phyloP scores from a whole-genome alignment of 2,797 vertebrate genomes.

The Chanos chanos region DNA sequence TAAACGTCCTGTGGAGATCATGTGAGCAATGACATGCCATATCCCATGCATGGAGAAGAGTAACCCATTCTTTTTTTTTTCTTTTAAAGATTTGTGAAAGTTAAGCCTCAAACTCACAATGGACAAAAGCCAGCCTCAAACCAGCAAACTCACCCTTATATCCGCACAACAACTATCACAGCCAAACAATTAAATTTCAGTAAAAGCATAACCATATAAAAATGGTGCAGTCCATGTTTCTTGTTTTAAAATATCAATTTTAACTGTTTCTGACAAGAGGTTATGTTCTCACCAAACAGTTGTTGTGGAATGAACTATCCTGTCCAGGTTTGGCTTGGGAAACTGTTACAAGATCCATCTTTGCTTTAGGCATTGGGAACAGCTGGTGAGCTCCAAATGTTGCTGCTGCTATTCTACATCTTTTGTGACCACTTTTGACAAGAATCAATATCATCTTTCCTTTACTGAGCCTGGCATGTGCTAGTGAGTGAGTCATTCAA shows the following conservation, averaged over 20 bases:
- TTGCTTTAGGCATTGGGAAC: slow-evolving; percentile 49
- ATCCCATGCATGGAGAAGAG: too few relatives aligned
- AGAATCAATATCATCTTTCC: slow-evolving; percentile 61
- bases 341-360: slow-evolving; percentile 39
- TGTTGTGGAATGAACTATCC: background rate
- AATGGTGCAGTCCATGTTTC: slow-evolving; percentile 43
- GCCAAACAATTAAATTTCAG: slow-evolving; percentile 32
- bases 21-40: too few relatives aligned
- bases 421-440: slow-evolving; percentile 59
- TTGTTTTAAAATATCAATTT: slow-evolving; percentile 28
- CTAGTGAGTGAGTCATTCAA: too few relatives aligned
- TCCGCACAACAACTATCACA: background rate
- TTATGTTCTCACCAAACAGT: slow-evolving; percentile 15
- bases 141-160: background rate
- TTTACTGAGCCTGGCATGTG: too few relatives aligned
- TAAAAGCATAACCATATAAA: background rate
- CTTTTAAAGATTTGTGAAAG: too few relatives aligned
- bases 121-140: slow-evolving; percentile 31
- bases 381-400: slow-evolving; percentile 52
- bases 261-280: slow-evolving; percentile 53
- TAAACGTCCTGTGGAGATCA: too few relatives aligned
- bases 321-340: slow-evolving; percentile 32
- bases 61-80: too few relatives aligned
- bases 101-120: background rate
- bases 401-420: slow-evolving; percentile 44